Evolutionary conservation across 2,113 vertebrate species (phyloP).

Genomic region (Zeus faber): DNA sequence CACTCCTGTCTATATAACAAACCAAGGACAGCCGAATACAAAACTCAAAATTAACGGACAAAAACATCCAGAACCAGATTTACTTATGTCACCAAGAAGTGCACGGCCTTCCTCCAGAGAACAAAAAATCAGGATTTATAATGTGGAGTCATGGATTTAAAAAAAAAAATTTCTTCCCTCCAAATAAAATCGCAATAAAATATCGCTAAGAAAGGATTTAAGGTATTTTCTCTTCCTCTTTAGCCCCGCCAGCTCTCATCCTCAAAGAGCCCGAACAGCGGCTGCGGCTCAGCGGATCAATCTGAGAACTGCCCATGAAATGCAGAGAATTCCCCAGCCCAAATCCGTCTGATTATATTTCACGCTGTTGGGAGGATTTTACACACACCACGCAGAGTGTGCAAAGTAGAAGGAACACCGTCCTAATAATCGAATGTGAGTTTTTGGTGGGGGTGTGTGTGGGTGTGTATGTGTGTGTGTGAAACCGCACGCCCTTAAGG

Average conservation of each 20-base stretch:
- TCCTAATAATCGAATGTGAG: constrained; percentile 3
- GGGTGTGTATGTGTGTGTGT: no score
- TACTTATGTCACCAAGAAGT: no score
- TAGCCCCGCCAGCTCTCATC: constrained; percentile 13
- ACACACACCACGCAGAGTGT: background rate
- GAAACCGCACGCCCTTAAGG: no score
- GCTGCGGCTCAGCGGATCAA: constrained; percentile 35
- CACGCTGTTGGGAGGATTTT: constrained; percentile 13
- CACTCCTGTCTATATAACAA: no score
- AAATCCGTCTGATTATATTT: constrained; percentile 31
- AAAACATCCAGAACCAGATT: no score
- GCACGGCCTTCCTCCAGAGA: constrained; percentile 16
- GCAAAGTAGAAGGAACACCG: constrained; percentile 6
- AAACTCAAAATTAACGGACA: no score
- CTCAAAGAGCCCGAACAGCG: constrained; percentile 25
- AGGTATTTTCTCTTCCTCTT: constrained; percentile 8
- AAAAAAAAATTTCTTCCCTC: no score
- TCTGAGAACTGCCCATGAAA: constrained; percentile 30
- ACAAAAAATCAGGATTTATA: constrained; percentile 11
- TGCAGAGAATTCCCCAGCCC: constrained; percentile 7
- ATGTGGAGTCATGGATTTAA: constrained; percentile 3
- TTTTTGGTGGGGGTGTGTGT: background rate
- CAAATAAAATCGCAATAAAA: no score
- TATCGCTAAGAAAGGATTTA: constrained; percentile 30
- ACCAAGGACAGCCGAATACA: no score